A percentile compares a stretch with the other conserved stretches of the same genome.
Conservation (phyloP, 2,888 invertebrate genomes). For the Trissolcus brochymenae region DNA sequence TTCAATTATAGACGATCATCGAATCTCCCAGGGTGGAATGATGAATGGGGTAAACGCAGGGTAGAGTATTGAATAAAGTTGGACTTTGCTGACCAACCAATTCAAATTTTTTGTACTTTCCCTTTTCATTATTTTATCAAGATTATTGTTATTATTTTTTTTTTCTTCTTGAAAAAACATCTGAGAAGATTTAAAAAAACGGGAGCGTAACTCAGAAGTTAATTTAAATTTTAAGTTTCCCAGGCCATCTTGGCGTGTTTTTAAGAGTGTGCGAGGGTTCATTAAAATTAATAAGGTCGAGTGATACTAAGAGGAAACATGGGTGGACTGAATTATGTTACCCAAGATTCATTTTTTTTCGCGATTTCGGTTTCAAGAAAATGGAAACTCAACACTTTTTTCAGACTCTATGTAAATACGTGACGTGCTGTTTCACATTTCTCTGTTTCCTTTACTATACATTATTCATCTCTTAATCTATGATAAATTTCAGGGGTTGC, state of each 20-base stretch:
- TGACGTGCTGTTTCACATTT: no score
- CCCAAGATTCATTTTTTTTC: no score
- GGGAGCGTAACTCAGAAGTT: not conserved
- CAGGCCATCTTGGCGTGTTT: not conserved
- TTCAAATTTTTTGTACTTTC: not conserved
- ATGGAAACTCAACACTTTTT: not conserved
- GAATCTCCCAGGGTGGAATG: conserved; percentile 22
- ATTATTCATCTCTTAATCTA: no score
- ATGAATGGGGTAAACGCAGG: conserved; percentile 25
- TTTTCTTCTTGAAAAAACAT: no score
- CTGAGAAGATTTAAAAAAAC: no score
- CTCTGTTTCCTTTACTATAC: no score
- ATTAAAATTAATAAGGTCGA: conserved; percentile 22
- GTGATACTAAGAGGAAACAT: conserved; percentile 7
- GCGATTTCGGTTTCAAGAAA: conserved; percentile 1
- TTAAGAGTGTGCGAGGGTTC: conserved; percentile 5
- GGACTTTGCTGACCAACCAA: not conserved
- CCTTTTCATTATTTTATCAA: no score
- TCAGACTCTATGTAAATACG: not conserved
- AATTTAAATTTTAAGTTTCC: not conserved
- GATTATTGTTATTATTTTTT: no score
- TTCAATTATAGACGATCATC: conserved; percentile 44
- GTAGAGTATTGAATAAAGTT: conserved; percentile 30
- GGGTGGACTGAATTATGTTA: no score
- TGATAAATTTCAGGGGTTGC: no score